These are phyloP conservation scores for Poecilia picta DNA, from an alignment of 2,797 vertebrate genomes.

Conservation along the genomic window DNA sequence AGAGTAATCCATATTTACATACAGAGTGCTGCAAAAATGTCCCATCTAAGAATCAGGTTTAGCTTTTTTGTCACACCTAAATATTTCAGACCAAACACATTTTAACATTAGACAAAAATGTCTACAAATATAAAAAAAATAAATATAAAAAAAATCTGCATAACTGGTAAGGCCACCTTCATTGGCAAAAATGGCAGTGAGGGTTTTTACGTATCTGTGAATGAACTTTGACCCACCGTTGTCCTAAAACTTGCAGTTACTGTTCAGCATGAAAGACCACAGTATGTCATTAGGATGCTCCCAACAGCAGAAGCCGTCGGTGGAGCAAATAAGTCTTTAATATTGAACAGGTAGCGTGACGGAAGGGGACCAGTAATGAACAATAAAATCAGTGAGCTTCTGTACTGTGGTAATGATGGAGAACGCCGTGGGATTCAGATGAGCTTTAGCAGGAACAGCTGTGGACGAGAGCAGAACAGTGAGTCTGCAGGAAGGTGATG, in stretches of 20 bases:
- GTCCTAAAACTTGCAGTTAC: neutral
- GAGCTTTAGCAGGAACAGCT: neutral
- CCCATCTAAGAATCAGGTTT: neutral
- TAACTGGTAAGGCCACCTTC: no score
- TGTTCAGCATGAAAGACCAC: neutral
- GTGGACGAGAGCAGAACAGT: neutral
- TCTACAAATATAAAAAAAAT: no score
- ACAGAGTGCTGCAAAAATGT: neutral
- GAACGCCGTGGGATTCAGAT: neutral
- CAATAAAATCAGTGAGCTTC: neutral
- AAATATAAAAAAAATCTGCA: no score
- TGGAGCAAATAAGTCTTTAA: neutral
- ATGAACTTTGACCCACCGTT: neutral
- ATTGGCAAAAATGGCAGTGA: no score
- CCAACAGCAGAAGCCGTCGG: neutral
- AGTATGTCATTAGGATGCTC: neutral
- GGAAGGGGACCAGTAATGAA: neutral
- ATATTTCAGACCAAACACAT: no score
- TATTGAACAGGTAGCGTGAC: neutral
- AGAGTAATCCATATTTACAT: neutral
- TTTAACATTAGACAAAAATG: no score
- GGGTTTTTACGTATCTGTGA: neutral
- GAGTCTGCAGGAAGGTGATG: neutral
- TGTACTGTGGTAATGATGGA: neutral
- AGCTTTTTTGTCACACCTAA: no score